Evolutionary conservation across 1,140 invertebrate genomes (phyloP).

Genomic region (Kradibia gibbosae): DNA sequence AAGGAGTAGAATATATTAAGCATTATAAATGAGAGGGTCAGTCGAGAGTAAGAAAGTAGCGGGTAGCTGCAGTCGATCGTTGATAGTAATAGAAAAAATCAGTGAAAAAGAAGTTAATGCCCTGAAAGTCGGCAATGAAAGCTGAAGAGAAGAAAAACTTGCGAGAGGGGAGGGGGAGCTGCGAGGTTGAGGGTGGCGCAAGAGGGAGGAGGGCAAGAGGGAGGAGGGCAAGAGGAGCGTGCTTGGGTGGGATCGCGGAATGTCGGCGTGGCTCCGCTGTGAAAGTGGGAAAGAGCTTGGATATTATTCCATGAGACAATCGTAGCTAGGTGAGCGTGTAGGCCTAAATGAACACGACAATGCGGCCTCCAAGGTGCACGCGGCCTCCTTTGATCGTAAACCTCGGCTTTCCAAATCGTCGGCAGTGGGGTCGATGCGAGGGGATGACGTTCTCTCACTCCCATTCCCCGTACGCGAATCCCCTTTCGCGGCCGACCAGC

Average conservation of each 20-base stretch:
- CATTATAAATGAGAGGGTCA: background rate
- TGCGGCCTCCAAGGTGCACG: constrained; percentile 32
- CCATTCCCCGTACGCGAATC: constrained; percentile 44
- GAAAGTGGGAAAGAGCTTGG: constrained; percentile 41
- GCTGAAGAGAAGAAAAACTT: constrained; percentile 10
- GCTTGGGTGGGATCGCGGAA: constrained; percentile 26
- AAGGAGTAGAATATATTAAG: background rate
- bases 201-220: background rate
- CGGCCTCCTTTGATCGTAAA: constrained; percentile 47
- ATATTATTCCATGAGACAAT: constrained; percentile 51
- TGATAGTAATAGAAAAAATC: background rate
- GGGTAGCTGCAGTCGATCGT: background rate
- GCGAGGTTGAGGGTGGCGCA: no score
- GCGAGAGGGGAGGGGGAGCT: background rate
- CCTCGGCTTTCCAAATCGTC: constrained; percentile 41
- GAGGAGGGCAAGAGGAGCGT: background rate
- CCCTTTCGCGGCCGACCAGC: constrained; percentile 28
- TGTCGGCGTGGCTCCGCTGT: constrained; percentile 19
- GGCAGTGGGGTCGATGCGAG: constrained; percentile 46
- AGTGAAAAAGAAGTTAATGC: constrained; percentile 31
- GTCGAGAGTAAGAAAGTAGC: background rate
- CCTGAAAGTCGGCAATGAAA: constrained; percentile 28
- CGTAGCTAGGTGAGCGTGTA: constrained; percentile 19
- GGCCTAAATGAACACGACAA: constrained; percentile 41
- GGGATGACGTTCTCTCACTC: constrained; percentile 57